These are phyloP conservation scores for Micromussa lordhowensis DNA, from an alignment of 92 coral and sea anemone genomes.

Conservation along the genomic window DNA sequence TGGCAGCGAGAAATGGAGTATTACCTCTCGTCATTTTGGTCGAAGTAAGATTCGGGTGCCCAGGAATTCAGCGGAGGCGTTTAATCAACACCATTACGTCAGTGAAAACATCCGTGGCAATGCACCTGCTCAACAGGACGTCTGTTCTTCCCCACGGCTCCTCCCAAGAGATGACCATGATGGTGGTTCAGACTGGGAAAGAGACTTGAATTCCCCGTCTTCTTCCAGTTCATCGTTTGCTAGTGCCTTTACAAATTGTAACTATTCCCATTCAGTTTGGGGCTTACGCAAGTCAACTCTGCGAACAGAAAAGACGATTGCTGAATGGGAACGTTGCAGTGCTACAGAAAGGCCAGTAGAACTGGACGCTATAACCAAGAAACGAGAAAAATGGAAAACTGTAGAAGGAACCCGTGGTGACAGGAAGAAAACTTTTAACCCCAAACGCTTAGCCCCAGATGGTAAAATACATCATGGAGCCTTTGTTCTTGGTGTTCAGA, in stretches of 20 bases:
- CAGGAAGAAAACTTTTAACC: neutral
- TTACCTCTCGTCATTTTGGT: neutral
- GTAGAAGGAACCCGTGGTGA: constrained; percentile 10
- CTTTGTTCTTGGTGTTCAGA: constrained; percentile 12
- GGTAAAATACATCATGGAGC: constrained; percentile 65
- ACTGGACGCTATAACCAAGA: neutral
- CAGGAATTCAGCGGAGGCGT: neutral
- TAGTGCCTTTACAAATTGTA: neutral
- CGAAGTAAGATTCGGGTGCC: no score
- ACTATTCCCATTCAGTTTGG: neutral
- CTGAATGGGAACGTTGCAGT: neutral
- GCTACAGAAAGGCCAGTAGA: neutral
- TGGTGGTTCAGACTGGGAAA: no score
- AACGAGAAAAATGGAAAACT: neutral
- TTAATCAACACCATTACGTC: no score
- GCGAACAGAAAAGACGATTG: neutral
- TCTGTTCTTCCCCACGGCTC: neutral
- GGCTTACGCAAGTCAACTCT: neutral
- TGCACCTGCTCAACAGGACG: neutral
- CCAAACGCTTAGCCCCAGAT: neutral
- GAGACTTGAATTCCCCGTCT: no score
- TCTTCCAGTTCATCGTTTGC: neutral
- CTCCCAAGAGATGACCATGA: neutral
- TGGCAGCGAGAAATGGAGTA: neutral
- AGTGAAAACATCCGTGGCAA: neutral